phyloP scores from a whole-genome alignment of 2,797 vertebrate species.

The Anguilla marmorata region DNA sequence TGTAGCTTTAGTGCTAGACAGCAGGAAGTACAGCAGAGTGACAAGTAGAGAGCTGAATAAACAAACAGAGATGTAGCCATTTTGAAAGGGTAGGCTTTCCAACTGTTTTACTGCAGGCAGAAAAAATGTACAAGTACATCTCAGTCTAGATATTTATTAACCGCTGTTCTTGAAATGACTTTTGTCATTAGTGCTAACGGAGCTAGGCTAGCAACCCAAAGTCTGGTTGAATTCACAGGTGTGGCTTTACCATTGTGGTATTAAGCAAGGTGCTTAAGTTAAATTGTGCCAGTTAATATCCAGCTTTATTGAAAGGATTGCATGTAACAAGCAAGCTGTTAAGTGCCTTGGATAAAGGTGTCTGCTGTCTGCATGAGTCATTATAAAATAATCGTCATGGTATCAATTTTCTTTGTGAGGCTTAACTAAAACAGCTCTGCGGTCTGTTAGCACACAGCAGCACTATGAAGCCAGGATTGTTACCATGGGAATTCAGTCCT shows the following conservation, averaged over 20 bases:
- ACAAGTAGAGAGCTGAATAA: not conserved
- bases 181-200: not conserved
- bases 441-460: conserved; percentile 25
- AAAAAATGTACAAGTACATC: not conserved
- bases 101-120: not conserved
- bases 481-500: conserved; percentile 33
- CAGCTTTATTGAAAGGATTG: not conserved
- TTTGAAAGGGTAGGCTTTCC: not conserved
- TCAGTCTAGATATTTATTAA: not conserved
- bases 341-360: not conserved
- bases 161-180: not conserved
- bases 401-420: not conserved
- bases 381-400: not conserved
- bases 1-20: not conserved
- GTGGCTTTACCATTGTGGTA: not conserved
- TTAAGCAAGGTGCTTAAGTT: conserved; percentile 2
- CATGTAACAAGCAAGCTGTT: not conserved
- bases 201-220: not conserved
- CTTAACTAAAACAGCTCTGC: not conserved
- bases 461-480: conserved; percentile 39
- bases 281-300: not conserved
- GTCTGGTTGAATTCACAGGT: not conserved
- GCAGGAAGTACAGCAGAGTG: not conserved
- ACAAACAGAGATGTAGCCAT: not conserved
- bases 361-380: not conserved